Percentiles rank a stretch among this genome's conserved stretches.
Evolutionary conservation across 2,113 vertebrate genomes (phyloP).

Genomic region (Semicossyphus pulcher): DNA sequence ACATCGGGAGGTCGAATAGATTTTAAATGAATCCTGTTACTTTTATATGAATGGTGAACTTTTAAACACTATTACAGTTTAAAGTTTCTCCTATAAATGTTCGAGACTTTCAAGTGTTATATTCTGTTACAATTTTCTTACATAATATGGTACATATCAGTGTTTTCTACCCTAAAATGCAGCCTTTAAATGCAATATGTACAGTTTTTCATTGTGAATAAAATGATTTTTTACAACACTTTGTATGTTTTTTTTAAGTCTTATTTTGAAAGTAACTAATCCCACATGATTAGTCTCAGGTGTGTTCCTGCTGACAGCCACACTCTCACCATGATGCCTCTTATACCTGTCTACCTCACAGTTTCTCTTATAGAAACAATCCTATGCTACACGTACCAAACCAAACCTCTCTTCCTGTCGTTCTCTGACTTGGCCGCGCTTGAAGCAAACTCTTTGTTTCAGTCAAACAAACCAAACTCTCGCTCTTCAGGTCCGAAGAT

Average conservation of each 20-base stretch:
- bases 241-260: not conserved
- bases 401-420: conserved; percentile 20
- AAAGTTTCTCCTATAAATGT: too few species aligned
- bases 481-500: not conserved
- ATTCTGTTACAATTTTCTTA: conserved; percentile 17
- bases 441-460: not conserved
- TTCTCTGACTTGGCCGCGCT: conserved; percentile 29
- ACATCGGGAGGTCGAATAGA: too few species aligned
- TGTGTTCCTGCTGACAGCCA: conserved; percentile 18
- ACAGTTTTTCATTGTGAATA: conserved; percentile 64
- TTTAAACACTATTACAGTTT: conserved; percentile 17
- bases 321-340: conserved; percentile 10
- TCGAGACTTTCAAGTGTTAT: not conserved
- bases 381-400: conserved; percentile 19
- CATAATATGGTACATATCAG: conserved; percentile 15
- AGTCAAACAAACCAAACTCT: not conserved
- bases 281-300: conserved; percentile 33
- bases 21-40: not conserved
- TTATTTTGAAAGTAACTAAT: not conserved
- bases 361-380: not conserved
- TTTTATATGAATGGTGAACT: conserved; percentile 15
- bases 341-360: not conserved
- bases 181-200: conserved; percentile 56
- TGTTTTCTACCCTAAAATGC: not conserved
- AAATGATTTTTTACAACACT: conserved; percentile 29